These are phyloP conservation scores for Neodiprion virginianus DNA, from an alignment of 1,140 invertebrate genomes.

Conservation along the genomic window DNA sequence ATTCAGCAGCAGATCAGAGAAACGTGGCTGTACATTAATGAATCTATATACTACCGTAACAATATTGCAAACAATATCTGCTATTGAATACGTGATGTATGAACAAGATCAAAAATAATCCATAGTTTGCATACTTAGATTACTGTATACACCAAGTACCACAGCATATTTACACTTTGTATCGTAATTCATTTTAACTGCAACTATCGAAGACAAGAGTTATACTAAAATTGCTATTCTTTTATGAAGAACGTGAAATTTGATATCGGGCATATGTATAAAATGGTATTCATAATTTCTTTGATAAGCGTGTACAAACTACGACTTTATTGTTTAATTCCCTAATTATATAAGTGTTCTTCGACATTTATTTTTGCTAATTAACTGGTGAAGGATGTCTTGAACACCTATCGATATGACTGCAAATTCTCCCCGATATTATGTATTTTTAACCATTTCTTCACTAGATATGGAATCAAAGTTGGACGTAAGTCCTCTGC, in stretches of 20 bases:
- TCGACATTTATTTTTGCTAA: neutral
- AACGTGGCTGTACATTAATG: too few species aligned
- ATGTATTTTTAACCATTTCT: too few species aligned
- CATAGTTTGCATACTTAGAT: neutral
- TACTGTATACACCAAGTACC: neutral
- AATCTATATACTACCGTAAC: too few species aligned
- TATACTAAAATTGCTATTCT: too few species aligned
- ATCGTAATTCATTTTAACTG: neutral
- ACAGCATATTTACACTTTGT: neutral
- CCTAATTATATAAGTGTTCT: neutral
- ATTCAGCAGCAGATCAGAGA: too few species aligned
- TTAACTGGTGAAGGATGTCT: neutral
- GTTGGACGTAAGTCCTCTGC: too few species aligned
- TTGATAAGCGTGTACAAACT: constrained; percentile 2
- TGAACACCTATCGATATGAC: neutral
- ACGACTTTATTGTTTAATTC: constrained; percentile 1
- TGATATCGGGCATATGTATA: neutral
- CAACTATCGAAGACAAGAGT: neutral
- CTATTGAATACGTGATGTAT: too few species aligned
- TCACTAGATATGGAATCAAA: too few species aligned
- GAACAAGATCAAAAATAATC: too few species aligned
- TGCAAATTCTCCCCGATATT: too few species aligned
- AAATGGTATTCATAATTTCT: neutral
- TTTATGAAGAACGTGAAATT: too few species aligned
- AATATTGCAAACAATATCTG: too few species aligned